Conservation (phyloP, 2,888 invertebrate genomes). For the Chesias legatella region DNA sequence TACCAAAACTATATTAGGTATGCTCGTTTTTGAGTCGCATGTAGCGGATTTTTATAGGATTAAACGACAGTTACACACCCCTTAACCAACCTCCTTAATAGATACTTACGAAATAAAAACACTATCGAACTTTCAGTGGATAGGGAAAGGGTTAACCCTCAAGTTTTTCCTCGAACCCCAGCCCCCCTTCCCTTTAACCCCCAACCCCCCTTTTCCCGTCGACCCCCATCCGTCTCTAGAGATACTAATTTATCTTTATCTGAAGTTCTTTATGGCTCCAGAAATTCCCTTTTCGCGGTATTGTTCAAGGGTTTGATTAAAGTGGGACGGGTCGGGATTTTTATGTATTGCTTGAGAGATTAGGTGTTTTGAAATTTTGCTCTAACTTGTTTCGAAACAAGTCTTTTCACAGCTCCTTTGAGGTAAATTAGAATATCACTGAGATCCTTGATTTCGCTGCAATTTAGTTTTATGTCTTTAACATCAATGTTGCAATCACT, state of each 20-base stretch:
- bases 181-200: constrained; percentile 50
- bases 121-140: constrained; percentile 61
- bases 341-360: constrained; percentile 4
- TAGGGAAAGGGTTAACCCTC: constrained; percentile 68
- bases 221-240: constrained; percentile 69
- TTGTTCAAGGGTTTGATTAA: constrained; percentile 60
- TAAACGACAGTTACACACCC: not conserved
- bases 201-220: constrained; percentile 42
- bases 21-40: too few relatives aligned
- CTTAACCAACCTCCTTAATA: constrained; percentile 3
- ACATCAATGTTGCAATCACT: too few relatives aligned
- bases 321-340: constrained; percentile 36
- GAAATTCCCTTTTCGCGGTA: constrained; percentile 58
- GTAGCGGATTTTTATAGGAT: not conserved
- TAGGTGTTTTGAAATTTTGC: not conserved
- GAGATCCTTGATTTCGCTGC: too few relatives aligned
- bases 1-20: too few relatives aligned
- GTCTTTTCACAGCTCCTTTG: too few relatives aligned
- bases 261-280: constrained; percentile 62
- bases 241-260: constrained; percentile 75
- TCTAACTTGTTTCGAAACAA: too few relatives aligned
- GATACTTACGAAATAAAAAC: constrained; percentile 45
- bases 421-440: too few relatives aligned
- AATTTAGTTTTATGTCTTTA: too few relatives aligned
- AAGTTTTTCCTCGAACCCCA: constrained; percentile 67